Evolutionary conservation across 2,888 invertebrate genomes (phyloP), one percentile per base, ranked within the genome.

Genomic region (Pyrrhia umbra): DNA sequence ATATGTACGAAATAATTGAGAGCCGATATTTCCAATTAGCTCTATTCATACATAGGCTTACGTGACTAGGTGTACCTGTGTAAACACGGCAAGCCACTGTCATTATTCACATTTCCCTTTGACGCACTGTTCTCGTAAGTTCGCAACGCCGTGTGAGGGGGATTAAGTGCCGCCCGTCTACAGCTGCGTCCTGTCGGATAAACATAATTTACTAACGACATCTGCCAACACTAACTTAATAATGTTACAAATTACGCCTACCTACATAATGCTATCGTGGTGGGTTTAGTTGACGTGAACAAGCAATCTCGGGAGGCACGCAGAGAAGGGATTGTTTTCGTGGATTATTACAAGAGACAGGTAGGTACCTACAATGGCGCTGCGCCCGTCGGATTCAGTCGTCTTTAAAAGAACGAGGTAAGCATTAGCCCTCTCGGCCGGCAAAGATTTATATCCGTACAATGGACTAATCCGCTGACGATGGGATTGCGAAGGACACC

Each of bases 171-270:
- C 85, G 83, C 83, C 84, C 84, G 65, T 72, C 80, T 86, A 83
- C 92, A 92, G 88, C 90, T 91, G 92, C 83, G 90, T 83, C 87
- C 86, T 89, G 90, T 87, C 87, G 90, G 89, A 90, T 91, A 88
- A 91, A 90, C 90, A 90, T 91, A 90, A 92, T 90, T 90, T 88
- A 91, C 89, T 89, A 91, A 90, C 87, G 89, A 89, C 90, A 88
- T 89, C 86, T 90, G 89, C 88, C 86, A 83, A 86, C 87, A 88
- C 85, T 89, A 90, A 88, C 87, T 88, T 87, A 87, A 88, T 90
- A 87, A 88, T 86, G 82, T 82, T 82, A 87, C 84, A 82, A 87
- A 85, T 86, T 85, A 85, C 81, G 77, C 76, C 79, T 77, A 81
- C 82, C 80, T 77, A 79, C 81, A 74, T 81, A 82, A 83, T 85